Base-by-base conservation (phyloP, 64 coral and sea anemone species). In the Dendrophyllia cribrosa region DNA sequence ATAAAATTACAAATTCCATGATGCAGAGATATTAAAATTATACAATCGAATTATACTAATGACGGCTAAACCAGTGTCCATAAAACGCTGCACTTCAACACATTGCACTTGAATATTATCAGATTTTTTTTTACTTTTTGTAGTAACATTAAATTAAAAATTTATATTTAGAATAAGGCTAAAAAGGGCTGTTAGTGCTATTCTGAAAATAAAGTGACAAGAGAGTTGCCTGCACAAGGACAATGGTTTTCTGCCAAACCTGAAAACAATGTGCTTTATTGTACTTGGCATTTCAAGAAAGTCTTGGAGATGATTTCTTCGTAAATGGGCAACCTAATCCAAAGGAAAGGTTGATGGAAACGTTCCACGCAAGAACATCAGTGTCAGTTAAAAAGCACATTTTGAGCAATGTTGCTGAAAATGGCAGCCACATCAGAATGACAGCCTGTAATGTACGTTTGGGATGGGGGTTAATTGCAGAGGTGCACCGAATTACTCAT, bases 391-490 rank as follows among this genome's bases (percentile, higher is more conserved):
- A 65, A 65, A 19, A 65, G 15, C 62, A 65, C 62, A 65, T 65
- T 65, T 65, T 34, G 20, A 65, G 17, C 19, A 65, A 65, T 20
- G n/a, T 65, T 65, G 16, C 13, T 65, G 0, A 65, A 15, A 13
- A 17, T 65, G 62, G 15, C n/a, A 20, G 62, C 62, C 62, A 65
- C 62, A 65, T 19, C 62, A 65, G 62, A 65, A 20, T 65, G 62
- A 65, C 17, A 19, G 62, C 62, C 62, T 65, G 62, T 20, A 65
- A 0, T 64, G 13, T 65, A 19, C 34, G 34, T 89, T 89, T 89
- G 88, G 88, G 20, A 89, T 89, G 88, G 88, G 88, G 49, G 88
- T 89, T 22, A 92, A 76, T 20, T 70, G 62, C 50, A 56, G 85
- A 58, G 45, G 90, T 92, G 10, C 75, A 80, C 51, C 62, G 76